Evolutionary conservation across 2,888 invertebrate species (phyloP).

Genomic region (Apomyelois bistriatella): DNA sequence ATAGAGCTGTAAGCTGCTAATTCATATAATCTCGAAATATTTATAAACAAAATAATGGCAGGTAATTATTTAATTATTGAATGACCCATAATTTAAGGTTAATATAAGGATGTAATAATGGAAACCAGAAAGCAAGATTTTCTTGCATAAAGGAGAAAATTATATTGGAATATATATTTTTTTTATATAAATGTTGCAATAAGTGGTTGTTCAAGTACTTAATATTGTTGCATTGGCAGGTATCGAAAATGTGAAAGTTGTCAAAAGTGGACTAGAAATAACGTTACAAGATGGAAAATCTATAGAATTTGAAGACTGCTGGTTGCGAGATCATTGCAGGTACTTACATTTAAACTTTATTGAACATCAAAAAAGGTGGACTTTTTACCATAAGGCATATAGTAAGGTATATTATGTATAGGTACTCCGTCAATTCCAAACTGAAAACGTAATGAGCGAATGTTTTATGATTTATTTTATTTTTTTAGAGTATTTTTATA

Average conservation of each 20-base stretch:
- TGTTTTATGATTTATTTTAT: too few relatives aligned
- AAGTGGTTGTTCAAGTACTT: too few relatives aligned
- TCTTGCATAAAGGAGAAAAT: too few relatives aligned
- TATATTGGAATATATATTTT: neutral
- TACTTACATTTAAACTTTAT: conserved; percentile 38
- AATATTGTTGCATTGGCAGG: conserved; percentile 7
- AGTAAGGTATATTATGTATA: too few relatives aligned
- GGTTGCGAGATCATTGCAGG: conserved; percentile 83
- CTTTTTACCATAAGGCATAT: too few relatives aligned
- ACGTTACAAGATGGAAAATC: conserved; percentile 39
- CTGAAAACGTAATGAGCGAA: too few relatives aligned
- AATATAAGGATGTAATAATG: too few relatives aligned
- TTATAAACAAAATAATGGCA: neutral
- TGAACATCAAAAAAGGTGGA: too few relatives aligned
- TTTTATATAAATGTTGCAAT: neutral
- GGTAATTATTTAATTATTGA: neutral
- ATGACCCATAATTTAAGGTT: too few relatives aligned
- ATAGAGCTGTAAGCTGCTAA: neutral
- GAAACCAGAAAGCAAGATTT: too few relatives aligned
- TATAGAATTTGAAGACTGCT: conserved; percentile 63
- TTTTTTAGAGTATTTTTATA: too few relatives aligned
- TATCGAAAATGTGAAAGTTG: conserved; percentile 26
- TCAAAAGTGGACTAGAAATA: conserved; percentile 38
- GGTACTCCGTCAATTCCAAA: too few relatives aligned
- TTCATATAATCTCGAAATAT: neutral